These are phyloP conservation scores for Gastrophryne carolinensis DNA, from an alignment of 2,797 vertebrate species.

Conservation along the genomic window DNA sequence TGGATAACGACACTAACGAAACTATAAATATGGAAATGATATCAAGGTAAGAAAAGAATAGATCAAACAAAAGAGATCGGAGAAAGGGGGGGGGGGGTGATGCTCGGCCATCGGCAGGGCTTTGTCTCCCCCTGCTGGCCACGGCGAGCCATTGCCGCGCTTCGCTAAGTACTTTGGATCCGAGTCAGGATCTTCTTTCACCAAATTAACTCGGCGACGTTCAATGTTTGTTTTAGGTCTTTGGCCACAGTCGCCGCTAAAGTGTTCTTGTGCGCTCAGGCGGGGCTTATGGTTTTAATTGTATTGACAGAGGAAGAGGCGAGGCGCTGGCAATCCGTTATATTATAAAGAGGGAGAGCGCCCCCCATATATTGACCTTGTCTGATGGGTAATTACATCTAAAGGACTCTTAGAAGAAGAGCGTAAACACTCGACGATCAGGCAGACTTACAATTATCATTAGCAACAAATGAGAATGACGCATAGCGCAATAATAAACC, in stretches of 20 bases:
- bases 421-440: neutral
- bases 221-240: neutral
- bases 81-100: no score
- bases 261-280: neutral
- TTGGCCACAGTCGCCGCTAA: neutral
- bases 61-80: conserved; percentile 39
- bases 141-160: neutral
- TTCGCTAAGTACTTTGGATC: neutral
- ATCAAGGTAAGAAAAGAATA: conserved; percentile 43
- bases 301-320: neutral
- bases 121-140: conserved; percentile 66
- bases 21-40: conserved; percentile 49
- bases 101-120: conserved; percentile 48
- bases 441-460: no score
- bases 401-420: neutral
- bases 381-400: neutral
- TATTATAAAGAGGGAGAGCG: neutral
- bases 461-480: no score
- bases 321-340: neutral
- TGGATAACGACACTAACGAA: conserved; percentile 51
- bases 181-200: neutral
- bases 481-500: no score
- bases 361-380: neutral
- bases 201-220: neutral
- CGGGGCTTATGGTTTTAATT: neutral